These are phyloP conservation scores for Thalassophryne amazonica DNA, from an alignment of 2,797 vertebrate species.

Conservation along the genomic window DNA sequence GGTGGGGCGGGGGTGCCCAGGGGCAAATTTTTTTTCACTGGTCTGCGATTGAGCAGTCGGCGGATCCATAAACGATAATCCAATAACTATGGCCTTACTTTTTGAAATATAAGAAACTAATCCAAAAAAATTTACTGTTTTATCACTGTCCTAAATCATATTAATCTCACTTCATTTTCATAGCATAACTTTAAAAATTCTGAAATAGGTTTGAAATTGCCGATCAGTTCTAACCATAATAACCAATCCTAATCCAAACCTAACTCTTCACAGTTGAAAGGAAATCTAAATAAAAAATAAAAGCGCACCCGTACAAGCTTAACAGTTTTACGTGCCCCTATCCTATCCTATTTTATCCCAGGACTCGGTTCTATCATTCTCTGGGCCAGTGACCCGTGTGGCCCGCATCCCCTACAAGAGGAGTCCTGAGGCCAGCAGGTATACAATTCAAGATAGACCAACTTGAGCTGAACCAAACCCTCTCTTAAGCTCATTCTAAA, in stretches of 20 bases:
- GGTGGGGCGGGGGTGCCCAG: too few relatives aligned
- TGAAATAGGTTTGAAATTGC: too few relatives aligned
- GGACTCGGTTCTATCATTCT: conserved; percentile 99
- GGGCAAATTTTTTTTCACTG: too few relatives aligned
- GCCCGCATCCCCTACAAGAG: conserved; percentile 97
- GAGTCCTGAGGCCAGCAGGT: conserved; percentile 98
- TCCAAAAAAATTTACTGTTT: too few relatives aligned
- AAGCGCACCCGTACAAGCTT: conserved; percentile 37
- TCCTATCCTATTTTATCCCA: conserved; percentile 87
- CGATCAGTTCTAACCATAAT: conserved; percentile 38
- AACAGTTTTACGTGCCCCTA: conserved; percentile 64
- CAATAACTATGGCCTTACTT: too few relatives aligned
- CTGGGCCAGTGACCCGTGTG: conserved; percentile 96
- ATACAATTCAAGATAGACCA: conserved; percentile 75
- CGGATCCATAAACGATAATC: too few relatives aligned
- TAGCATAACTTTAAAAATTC: too few relatives aligned
- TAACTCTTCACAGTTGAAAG: conserved; percentile 32
- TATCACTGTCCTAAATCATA: too few relatives aligned
- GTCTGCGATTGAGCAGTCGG: too few relatives aligned
- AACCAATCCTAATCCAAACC: conserved; percentile 25
- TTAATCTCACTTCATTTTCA: too few relatives aligned
- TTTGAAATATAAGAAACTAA: too few relatives aligned
- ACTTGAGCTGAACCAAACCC: conserved; percentile 60
- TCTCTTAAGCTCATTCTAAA: conserved; percentile 50
- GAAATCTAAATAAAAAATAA: not conserved